These are phyloP conservation scores for Spisula solida DNA, from an alignment of 2,888 invertebrate species.

Conservation along the genomic window DNA sequence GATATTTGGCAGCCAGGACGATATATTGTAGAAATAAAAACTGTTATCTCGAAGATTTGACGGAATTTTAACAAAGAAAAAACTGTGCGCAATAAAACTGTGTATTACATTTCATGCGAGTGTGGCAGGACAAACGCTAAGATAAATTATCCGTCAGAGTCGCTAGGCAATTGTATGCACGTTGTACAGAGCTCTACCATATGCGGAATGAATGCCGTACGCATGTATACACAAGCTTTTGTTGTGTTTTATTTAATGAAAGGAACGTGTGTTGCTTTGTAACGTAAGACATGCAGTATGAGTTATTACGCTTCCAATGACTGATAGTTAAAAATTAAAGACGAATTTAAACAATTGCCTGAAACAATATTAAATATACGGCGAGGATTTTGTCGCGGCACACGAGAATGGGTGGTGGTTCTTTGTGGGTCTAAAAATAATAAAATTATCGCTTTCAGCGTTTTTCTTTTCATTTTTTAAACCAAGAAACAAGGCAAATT, in stretches of 20 bases:
- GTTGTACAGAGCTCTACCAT: not conserved
- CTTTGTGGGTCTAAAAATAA: conserved; percentile 13
- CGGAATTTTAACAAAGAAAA: conserved; percentile 18
- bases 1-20: not conserved
- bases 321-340: conserved; percentile 26
- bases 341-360: conserved; percentile 4
- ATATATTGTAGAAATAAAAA: too few species aligned
- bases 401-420: not conserved
- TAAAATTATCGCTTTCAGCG: conserved; percentile 23
- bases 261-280: not conserved
- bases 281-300: not conserved
- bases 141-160: conserved; percentile 7
- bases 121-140: not conserved
- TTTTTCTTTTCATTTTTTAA: conserved; percentile 7
- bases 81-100: not conserved
- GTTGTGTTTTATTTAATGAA: not conserved
- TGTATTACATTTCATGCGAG: conserved; percentile 8
- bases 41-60: not conserved
- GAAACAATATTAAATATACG: conserved; percentile 22
- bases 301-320: conserved; percentile 3
- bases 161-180: not conserved
- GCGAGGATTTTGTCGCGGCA: not conserved
- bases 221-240: conserved; percentile 13
- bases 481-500: not conserved
- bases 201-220: not conserved